Percentiles rank a stretch among this genome's conserved stretches.
phyloP scores from a whole-genome alignment of 2,113 vertebrate genomes.

The Proterorhinus semilunaris region DNA sequence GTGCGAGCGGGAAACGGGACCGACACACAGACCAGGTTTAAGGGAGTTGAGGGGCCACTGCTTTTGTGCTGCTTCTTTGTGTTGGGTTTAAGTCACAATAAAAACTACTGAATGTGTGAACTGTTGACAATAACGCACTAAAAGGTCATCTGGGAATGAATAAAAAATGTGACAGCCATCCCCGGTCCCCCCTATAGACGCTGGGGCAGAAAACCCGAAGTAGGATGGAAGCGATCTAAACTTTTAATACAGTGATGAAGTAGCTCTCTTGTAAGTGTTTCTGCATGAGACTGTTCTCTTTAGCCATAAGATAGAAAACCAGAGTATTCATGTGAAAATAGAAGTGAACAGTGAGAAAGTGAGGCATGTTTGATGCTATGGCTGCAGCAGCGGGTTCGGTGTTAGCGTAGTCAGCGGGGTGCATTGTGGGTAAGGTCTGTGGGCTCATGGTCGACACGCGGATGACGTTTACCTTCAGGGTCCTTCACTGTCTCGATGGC shows the following conservation, averaged over 20 bases:
- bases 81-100: too few relatives aligned
- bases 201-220: too few relatives aligned
- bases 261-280: too few relatives aligned
- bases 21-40: constrained; percentile 25
- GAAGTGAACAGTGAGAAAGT: constrained; percentile 8
- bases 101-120: too few relatives aligned
- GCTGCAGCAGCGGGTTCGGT: constrained; percentile 16
- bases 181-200: too few relatives aligned
- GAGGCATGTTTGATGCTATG: constrained; percentile 34
- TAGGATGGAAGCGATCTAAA: too few relatives aligned
- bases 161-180: too few relatives aligned
- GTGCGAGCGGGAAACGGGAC: constrained; percentile 35
- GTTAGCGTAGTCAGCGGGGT: constrained; percentile 36
- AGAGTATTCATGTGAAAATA: not conserved
- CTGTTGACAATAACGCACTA: too few relatives aligned
- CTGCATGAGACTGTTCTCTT: too few relatives aligned
- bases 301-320: too few relatives aligned
- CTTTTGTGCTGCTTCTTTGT: not conserved
- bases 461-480: constrained; percentile 75
- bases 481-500: constrained; percentile 80
- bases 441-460: constrained; percentile 52
- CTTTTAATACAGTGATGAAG: too few relatives aligned
- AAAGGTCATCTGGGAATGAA: too few relatives aligned
- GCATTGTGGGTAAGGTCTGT: constrained; percentile 59
- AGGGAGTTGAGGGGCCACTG: not conserved